phyloP scores from a whole-genome alignment of 53 echinoderm and acorn worm species.

The Luidia sarsii region DNA sequence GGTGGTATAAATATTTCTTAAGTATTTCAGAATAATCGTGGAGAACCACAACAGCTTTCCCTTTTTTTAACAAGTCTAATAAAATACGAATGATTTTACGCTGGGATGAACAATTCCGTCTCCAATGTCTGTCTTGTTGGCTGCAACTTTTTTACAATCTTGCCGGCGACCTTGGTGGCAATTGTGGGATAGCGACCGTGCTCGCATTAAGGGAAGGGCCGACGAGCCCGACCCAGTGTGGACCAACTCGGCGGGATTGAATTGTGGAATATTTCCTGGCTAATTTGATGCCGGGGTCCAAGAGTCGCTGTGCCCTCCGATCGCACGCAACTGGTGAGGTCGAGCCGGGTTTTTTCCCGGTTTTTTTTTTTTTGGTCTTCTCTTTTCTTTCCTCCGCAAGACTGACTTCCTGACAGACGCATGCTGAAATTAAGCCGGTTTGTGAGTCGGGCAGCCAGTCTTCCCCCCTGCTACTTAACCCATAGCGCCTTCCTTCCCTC shows the following conservation, averaged over 20 bases:
- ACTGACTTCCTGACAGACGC: conserved; percentile 44
- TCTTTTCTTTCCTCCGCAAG: conserved; percentile 25
- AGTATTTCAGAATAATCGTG: conserved; percentile 31
- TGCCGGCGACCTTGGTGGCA: conserved; percentile 15
- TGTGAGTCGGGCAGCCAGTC: conserved; percentile 1
- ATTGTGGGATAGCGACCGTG: background rate
- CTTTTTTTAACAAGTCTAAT: conserved; percentile 44
- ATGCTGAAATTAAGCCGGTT: conserved; percentile 53
- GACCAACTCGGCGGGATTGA: conserved; percentile 20
- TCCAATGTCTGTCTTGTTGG: conserved; percentile 17
- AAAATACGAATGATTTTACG: conserved; percentile 57
- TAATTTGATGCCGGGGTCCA: conserved; percentile 24
- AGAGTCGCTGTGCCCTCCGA: conserved; percentile 11
- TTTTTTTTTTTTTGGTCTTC: no score
- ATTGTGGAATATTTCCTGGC: conserved; percentile 29
- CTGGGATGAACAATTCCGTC: conserved; percentile 44
- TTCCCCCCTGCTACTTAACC: conserved; percentile 35
- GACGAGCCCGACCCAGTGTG: no score
- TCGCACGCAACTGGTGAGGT: conserved; percentile 43
- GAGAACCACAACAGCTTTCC: conserved; percentile 31
- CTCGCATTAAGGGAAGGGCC: no score
- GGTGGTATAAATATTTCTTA: conserved; percentile 50
- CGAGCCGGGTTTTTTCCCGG: no score
- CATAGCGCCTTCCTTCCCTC: conserved; percentile 14
- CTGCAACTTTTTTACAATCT: background rate